Percentiles rank a stretch among this genome's conserved stretches.
Conservation (phyloP, 2,113 vertebrate species). For the Gallinago jamesoni region DNA sequence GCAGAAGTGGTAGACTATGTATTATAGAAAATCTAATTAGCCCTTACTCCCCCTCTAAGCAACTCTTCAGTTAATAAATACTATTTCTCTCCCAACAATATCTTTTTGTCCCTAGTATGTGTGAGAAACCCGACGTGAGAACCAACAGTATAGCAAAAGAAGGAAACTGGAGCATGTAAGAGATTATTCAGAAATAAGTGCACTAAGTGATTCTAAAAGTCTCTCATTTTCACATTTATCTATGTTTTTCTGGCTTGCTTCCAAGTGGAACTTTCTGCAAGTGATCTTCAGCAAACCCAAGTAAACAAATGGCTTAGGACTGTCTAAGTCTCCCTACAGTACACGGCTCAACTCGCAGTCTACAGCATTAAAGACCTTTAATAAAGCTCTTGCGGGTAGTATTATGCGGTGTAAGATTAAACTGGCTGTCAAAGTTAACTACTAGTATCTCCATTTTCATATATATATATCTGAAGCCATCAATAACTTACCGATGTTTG, state of each 20-base stretch:
- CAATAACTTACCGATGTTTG: background rate
- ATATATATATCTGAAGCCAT: rapidly evolving
- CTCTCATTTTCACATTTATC: background rate
- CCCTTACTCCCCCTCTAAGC: background rate
- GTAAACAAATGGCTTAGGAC: background rate
- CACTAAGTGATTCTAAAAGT: background rate
- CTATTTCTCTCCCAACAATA: background rate
- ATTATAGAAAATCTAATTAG: background rate
- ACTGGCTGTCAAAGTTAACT: rapidly evolving
- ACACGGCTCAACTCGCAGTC: background rate
- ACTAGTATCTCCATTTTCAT: background rate
- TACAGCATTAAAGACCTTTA: background rate
- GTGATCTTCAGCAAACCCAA: background rate
- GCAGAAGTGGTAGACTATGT: background rate
- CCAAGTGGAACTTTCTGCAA: background rate
- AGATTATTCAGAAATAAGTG: background rate
- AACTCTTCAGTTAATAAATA: background rate
- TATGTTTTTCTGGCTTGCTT: background rate
- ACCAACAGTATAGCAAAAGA: background rate
- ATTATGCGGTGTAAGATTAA: background rate
- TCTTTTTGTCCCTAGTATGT: background rate
- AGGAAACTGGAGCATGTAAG: rapidly evolving
- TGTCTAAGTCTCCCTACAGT: background rate
- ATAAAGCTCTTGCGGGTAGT: background rate
- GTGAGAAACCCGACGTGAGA: too few relatives aligned